Evolutionary conservation across 2,888 invertebrate genomes (phyloP).

Genomic region (Habrosyne pyritoides): DNA sequence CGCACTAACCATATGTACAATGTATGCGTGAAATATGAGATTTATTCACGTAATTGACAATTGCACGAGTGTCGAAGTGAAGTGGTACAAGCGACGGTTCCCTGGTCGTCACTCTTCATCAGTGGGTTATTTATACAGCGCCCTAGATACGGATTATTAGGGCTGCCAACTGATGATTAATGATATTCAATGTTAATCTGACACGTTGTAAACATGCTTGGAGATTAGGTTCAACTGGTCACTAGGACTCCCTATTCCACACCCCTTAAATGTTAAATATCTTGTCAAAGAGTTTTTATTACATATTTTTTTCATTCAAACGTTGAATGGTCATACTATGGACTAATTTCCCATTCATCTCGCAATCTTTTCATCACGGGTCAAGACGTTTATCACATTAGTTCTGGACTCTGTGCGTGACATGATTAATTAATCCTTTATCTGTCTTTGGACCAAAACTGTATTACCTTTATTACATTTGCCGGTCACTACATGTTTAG

Average conservation of each 20-base stretch:
- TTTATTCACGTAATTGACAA: constrained; percentile 47
- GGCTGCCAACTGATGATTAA: constrained; percentile 42
- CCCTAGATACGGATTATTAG: constrained; percentile 61
- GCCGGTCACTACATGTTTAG: background rate
- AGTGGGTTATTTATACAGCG: constrained; percentile 64
- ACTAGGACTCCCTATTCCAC: no score
- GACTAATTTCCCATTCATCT: background rate
- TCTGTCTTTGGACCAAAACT: background rate
- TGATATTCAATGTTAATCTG: background rate
- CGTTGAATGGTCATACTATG: no score
- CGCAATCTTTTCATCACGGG: background rate
- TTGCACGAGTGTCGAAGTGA: constrained; percentile 47
- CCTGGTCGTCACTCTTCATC: constrained; percentile 71
- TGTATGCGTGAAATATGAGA: constrained; percentile 25
- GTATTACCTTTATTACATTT: background rate
- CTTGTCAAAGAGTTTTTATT: no score
- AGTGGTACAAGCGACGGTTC: constrained; percentile 50
- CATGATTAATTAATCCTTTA: background rate
- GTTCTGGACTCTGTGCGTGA: background rate
- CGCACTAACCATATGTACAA: constrained; percentile 14
- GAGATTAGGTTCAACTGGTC: background rate
- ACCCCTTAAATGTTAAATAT: no score
- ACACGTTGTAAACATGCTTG: background rate
- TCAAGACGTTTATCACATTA: background rate
- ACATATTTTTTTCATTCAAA: no score